Evolutionary conservation across 2,797 vertebrate genomes (phyloP).

Genomic region (Catostomus latipinnis): DNA sequence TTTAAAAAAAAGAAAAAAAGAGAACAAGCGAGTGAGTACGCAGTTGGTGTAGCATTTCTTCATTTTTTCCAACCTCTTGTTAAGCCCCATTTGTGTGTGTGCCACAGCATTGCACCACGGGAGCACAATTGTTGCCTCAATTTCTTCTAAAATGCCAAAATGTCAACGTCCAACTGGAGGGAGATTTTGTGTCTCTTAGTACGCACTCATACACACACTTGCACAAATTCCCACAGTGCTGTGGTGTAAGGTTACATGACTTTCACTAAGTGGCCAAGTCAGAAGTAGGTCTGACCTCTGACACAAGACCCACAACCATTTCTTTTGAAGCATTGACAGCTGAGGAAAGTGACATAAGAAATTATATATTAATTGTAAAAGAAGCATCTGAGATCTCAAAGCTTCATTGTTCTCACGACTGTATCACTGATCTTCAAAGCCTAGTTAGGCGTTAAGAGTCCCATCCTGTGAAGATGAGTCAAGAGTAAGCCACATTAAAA

Average conservation of each 20-base stretch:
- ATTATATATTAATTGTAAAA: conserved; percentile 3
- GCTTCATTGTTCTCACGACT: no score
- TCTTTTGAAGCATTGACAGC: conserved; percentile 53
- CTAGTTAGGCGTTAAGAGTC: conserved; percentile 28
- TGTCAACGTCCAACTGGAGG: conserved; percentile 74
- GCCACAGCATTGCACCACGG: conserved; percentile 64
- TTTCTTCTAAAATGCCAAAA: conserved; percentile 77
- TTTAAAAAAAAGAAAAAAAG: conserved; percentile 14
- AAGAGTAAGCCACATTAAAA: background rate
- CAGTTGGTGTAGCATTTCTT: conserved; percentile 35
- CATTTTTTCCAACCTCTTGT: conserved; percentile 44
- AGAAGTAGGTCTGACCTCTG: conserved; percentile 59
- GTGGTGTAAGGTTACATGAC: conserved; percentile 56
- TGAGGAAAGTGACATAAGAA: conserved; percentile 53
- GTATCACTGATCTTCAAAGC: background rate
- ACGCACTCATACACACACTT: conserved; percentile 35
- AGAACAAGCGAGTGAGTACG: background rate
- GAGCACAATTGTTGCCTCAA: conserved; percentile 71
- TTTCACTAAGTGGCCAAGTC: conserved; percentile 54
- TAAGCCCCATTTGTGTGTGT: conserved; percentile 47
- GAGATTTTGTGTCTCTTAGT: conserved; percentile 69
- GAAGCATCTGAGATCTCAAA: conserved; percentile 32
- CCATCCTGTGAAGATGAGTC: background rate
- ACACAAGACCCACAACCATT: conserved; percentile 54
- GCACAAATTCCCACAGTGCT: conserved; percentile 34